These are phyloP conservation scores for Sinocyclocheilus anophthalmus DNA, from an alignment of 2,113 vertebrate genomes.

Conservation along the genomic window DNA sequence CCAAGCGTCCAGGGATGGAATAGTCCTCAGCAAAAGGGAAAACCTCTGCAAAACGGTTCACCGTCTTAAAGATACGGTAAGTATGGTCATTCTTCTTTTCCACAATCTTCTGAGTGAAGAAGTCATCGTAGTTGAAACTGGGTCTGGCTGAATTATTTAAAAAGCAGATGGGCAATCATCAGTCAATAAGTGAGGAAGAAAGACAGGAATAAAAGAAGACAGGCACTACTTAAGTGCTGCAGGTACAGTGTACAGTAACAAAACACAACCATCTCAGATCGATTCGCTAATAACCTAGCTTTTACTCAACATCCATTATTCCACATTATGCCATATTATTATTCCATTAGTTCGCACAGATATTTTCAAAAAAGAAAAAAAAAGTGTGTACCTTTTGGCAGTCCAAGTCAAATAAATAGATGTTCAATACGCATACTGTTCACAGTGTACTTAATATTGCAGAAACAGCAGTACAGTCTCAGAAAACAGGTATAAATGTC, in stretches of 20 bases:
- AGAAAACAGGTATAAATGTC: too few species aligned
- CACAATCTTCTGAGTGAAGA: slow-evolving; percentile 83
- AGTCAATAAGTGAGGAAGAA: neutral
- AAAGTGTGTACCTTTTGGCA: neutral
- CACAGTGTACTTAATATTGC: too few species aligned
- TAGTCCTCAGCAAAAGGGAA: slow-evolving; percentile 87
- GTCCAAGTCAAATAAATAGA: neutral
- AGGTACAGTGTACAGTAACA: neutral
- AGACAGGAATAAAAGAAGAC: neutral
- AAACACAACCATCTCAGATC: neutral
- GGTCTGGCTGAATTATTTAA: slow-evolving; percentile 65
- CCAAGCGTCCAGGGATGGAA: slow-evolving; percentile 69
- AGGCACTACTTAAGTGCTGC: neutral
- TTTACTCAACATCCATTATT: neutral
- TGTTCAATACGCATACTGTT: neutral
- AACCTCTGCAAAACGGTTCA: slow-evolving; percentile 80
- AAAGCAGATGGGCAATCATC: neutral
- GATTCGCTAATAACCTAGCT: neutral
- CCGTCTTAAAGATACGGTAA: slow-evolving; percentile 90
- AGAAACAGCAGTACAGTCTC: too few species aligned
- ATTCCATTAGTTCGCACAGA: neutral
- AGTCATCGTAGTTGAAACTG: slow-evolving; percentile 82
- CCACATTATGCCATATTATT: neutral
- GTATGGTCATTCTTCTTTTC: slow-evolving; percentile 87
- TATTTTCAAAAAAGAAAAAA: neutral